Base-by-base conservation (phyloP, 2,888 invertebrate species). In the Phragmatobia fuliginosa region DNA sequence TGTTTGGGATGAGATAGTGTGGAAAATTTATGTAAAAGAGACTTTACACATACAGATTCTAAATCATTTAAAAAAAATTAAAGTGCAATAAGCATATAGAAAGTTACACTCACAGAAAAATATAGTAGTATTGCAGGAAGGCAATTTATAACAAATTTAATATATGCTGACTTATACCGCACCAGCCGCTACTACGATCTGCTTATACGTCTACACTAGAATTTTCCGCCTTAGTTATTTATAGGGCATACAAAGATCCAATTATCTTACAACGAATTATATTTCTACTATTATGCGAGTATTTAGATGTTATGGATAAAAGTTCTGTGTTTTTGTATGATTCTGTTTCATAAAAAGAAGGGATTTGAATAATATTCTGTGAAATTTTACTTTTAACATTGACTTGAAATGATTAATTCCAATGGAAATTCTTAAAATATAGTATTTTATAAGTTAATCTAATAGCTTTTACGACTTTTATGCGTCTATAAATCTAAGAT, bases 221-320 rank as follows among this genome's bases (percentile, higher is more conserved):
- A 79, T 72, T 73, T 74, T 70, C 72, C 60, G 45, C 67, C 65
- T 82, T 76, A 82, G 75, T 81, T 82, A 83, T 82, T 82, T 75
- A 82, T 81, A 78, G 73, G 73, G 65, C 68, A 73, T 31, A 79
- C 79, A 73, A 75, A 77, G 81, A 75, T 70, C 68, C 67, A 59
- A 66, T 49, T 49, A 49, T 49, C 49, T 25, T 14, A 52, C 3
- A 60, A 33, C 21, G n/a, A 33, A 28, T 36, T n/a, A 11, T 33
- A 3, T 49, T n/a, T 1, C 49, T 10, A 10, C n/a, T n/a, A n/a
- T n/a, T n/a, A n/a, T n/a, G n/a, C n/a, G n/a, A n/a, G n/a, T n/a
- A n/a, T n/a, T n/a, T n/a, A 49, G n/a, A 2, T n/a, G 8, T n/a
- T 49, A 49, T n/a, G 10, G n/a, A n/a, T 45, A 49, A 49, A n/a